Evolutionary conservation across 2,888 invertebrate species (phyloP).

Genomic region (Helicoverpa assulta): DNA sequence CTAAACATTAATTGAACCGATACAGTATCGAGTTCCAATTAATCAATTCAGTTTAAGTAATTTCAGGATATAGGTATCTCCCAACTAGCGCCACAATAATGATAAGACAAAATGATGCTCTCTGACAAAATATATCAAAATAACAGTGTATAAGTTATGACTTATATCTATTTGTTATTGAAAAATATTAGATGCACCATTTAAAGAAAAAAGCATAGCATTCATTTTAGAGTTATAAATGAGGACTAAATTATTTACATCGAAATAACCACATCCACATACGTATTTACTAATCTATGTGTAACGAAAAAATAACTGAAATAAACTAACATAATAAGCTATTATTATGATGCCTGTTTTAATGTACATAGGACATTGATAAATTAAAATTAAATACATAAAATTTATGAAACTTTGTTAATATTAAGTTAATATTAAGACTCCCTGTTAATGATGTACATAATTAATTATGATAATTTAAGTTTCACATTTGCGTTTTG

Average conservation of each 20-base stretch:
- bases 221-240: slow-evolving; percentile 7
- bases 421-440: not conserved
- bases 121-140: not conserved
- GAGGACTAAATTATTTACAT: slow-evolving; percentile 37
- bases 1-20: too few relatives aligned
- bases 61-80: too few relatives aligned
- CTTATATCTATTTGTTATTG: slow-evolving; percentile 26
- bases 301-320: slow-evolving; percentile 4
- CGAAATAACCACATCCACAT: slow-evolving; percentile 48
- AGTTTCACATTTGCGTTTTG: too few relatives aligned
- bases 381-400: not conserved
- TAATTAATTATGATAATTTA: not conserved
- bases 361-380: slow-evolving; percentile 16
- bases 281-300: slow-evolving; percentile 1
- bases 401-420: not conserved
- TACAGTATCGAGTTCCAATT: too few relatives aligned
- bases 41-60: too few relatives aligned
- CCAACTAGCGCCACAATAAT: too few relatives aligned
- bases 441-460: slow-evolving; percentile 19
- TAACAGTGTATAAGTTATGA: slow-evolving; percentile 1
- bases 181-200: slow-evolving; percentile 26
- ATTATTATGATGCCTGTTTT: not conserved
- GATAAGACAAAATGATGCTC: too few relatives aligned
- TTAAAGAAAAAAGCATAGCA: slow-evolving; percentile 32
- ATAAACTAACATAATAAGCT: slow-evolving; percentile 16